These are phyloP conservation scores for Plectropomus leopardus DNA, from an alignment of 2,113 vertebrate genomes.

Conservation along the genomic window DNA sequence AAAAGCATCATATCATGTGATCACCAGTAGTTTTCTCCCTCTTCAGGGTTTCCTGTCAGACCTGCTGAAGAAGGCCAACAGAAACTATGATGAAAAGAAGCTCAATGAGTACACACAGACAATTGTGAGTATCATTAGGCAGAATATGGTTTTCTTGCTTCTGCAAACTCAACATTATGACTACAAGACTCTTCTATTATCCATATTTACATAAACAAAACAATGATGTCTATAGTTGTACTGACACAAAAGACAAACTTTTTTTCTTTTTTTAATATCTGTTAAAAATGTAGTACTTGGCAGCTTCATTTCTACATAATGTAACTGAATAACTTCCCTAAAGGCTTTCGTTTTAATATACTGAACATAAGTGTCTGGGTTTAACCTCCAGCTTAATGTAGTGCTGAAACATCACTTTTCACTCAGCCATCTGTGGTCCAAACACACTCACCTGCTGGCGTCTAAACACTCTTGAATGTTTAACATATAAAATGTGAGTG, in stretches of 20 bases:
- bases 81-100: conserved; percentile 93
- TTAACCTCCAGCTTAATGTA: conserved; percentile 20
- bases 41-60: conserved; percentile 94
- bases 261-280: too few species aligned
- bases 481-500: not conserved
- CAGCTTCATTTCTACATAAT: conserved; percentile 10
- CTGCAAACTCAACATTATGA: not conserved
- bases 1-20: not conserved
- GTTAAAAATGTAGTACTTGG: not conserved
- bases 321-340: not conserved
- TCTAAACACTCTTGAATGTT: conserved; percentile 23
- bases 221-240: not conserved
- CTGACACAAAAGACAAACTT: not conserved
- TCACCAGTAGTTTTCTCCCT: conserved; percentile 8
- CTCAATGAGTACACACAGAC: conserved; percentile 96
- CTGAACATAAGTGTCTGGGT: not conserved
- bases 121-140: conserved; percentile 87
- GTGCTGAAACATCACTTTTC: conserved; percentile 40
- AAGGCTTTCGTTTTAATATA: conserved; percentile 21
- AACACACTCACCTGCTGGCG: not conserved
- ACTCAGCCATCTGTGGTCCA: conserved; percentile 16
- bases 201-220: not conserved
- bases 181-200: not conserved
- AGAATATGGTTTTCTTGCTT: not conserved
- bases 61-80: conserved; percentile 95